Percentiles rank a stretch among this genome's conserved stretches.
Evolutionary conservation across 2,797 vertebrate species (phyloP).

Genomic region (Alauda arvensis): DNA sequence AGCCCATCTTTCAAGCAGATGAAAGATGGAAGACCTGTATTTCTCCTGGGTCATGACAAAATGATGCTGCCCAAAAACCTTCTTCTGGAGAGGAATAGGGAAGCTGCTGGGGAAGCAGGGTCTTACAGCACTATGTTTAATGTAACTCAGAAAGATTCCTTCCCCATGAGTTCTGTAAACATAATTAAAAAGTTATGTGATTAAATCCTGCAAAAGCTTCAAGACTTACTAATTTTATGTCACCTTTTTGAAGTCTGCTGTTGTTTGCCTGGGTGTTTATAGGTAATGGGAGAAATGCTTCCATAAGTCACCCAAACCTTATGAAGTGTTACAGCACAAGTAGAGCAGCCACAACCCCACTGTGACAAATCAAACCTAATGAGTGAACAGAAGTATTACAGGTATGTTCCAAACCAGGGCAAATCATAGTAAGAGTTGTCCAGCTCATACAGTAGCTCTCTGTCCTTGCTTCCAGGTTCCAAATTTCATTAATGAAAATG

Average conservation of each 20-base stretch:
- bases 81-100: neutral
- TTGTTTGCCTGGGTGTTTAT: neutral
- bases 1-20: neutral
- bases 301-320: neutral
- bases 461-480: neutral
- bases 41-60: neutral
- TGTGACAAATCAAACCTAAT: constrained; percentile 6
- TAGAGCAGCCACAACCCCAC: neutral
- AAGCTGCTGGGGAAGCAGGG: neutral
- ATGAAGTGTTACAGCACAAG: neutral
- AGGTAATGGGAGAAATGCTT: neutral
- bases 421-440: neutral
- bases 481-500: neutral
- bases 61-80: neutral
- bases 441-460: neutral
- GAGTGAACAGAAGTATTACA: neutral
- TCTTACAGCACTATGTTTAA: rapidly evolving
- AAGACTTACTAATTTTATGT: neutral
- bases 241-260: neutral
- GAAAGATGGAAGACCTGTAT: neutral
- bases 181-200: neutral
- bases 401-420: neutral
- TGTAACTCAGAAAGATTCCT: neutral
- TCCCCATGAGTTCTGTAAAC: neutral
- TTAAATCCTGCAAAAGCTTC: neutral